Evolutionary conservation across 1,140 invertebrate species (phyloP).

Genomic region (Scylla paramamosain): DNA sequence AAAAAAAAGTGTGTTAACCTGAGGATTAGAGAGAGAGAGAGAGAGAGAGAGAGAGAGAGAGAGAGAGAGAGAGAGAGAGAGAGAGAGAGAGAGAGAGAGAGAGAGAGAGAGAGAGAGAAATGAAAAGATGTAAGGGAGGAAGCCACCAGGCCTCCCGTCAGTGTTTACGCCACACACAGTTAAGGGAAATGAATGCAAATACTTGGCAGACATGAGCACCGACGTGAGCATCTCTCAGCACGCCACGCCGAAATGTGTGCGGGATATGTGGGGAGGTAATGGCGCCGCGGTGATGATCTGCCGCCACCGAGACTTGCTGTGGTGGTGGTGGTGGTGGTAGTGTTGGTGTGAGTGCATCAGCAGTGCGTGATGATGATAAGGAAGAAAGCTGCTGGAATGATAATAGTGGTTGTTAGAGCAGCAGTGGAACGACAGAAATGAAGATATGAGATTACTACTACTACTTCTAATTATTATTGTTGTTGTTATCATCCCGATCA

Average conservation of each 20-base stretch:
- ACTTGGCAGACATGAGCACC: background rate
- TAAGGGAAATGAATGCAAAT: conserved; percentile 23
- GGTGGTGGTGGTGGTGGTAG: background rate
- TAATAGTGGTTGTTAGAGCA: too few species aligned
- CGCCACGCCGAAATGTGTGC: background rate
- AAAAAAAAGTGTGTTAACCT: too few species aligned
- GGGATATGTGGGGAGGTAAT: background rate
- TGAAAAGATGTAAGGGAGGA: background rate
- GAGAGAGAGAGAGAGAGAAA: background rate
- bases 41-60: background rate
- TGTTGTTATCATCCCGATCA: too few species aligned
- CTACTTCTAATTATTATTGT: too few species aligned
- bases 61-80: background rate
- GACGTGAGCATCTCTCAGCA: background rate
- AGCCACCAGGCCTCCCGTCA: background rate
- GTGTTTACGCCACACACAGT: background rate
- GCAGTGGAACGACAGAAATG: too few species aligned
- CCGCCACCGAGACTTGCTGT: background rate
- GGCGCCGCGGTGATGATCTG: background rate
- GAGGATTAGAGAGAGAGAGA: background rate
- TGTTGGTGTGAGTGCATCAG: too few species aligned
- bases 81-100: background rate
- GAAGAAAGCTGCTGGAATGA: too few species aligned
- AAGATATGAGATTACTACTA: too few species aligned
- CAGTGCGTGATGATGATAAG: too few species aligned